Conservation (phyloP, 2,888 invertebrate species). For the Agrotis ipsilon region DNA sequence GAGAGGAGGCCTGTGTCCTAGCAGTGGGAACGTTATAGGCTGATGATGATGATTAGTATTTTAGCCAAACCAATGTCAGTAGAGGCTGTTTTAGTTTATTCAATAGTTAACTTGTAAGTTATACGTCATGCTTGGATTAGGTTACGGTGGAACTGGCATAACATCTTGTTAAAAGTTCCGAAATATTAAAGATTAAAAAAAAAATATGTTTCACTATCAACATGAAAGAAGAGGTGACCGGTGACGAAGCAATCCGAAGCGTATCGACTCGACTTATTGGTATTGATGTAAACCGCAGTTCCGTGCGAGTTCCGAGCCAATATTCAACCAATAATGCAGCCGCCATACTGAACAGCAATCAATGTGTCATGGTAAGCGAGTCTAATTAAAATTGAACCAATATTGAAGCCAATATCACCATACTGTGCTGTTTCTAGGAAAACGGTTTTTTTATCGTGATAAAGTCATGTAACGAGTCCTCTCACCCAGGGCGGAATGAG, state of each 20-base stretch:
- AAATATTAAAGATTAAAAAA: too few relatives aligned
- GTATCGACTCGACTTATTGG: constrained; percentile 5
- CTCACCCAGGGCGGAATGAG: too few relatives aligned
- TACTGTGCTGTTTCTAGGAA: constrained; percentile 1
- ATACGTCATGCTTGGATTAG: too few relatives aligned
- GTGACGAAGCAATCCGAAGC: constrained; percentile 34
- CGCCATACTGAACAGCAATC: constrained; percentile 67
- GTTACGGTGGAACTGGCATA: too few relatives aligned
- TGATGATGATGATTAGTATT: too few relatives aligned
- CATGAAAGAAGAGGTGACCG: constrained; percentile 17
- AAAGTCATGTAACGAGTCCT: too few relatives aligned
- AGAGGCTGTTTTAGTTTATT: too few relatives aligned
- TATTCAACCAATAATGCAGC: constrained; percentile 4
- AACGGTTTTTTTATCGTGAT: not conserved
- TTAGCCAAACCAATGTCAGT: too few relatives aligned
- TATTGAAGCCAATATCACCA: constrained; percentile 7
- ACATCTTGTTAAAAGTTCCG: too few relatives aligned
- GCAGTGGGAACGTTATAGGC: too few relatives aligned
- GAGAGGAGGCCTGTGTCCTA: too few relatives aligned
- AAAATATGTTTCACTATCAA: not conserved
- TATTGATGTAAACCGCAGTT: constrained; percentile 63
- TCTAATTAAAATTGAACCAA: constrained; percentile 67
- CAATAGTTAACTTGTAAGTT: too few relatives aligned
- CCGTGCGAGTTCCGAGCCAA: constrained; percentile 63
- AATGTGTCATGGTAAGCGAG: constrained; percentile 67